Conservation (phyloP, 2,797 vertebrate genomes). For the Chrysocyon brachyurus region DNA sequence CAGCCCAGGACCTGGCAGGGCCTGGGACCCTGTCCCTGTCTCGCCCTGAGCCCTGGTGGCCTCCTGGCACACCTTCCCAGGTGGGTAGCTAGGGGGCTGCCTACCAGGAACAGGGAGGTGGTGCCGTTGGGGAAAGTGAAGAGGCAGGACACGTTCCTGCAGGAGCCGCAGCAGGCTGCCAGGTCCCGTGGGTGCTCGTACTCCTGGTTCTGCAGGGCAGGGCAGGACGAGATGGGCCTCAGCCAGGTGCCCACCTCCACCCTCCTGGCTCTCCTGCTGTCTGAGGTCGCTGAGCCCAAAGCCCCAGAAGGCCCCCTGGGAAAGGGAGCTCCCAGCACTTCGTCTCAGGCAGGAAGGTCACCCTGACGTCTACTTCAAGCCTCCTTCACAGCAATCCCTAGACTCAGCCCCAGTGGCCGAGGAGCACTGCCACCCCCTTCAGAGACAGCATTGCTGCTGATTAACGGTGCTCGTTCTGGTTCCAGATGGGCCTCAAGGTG, state of each 20-base stretch:
- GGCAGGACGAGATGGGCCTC: not conserved
- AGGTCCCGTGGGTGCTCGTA: conserved; percentile 95
- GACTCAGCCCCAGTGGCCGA: not conserved
- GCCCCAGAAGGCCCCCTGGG: not conserved
- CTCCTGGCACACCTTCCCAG: not conserved
- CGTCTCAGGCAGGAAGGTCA: not conserved
- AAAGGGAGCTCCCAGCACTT: not conserved
- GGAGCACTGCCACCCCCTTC: not conserved
- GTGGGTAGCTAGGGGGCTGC: not conserved
- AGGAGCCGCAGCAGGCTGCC: conserved; percentile 95
- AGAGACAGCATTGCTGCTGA: not conserved
- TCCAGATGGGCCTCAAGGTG: not conserved
- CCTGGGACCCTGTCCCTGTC: not conserved
- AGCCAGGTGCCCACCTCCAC: not conserved
- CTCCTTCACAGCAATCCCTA: not conserved
- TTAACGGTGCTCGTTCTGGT: not conserved
- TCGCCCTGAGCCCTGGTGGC: not conserved
- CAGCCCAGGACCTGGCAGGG: not conserved
- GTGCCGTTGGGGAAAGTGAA: conserved; percentile 94
- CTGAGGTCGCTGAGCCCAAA: not conserved
- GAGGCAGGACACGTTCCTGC: conserved; percentile 96
- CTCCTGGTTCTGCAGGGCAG: conserved; percentile 93
- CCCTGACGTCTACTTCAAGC: not conserved
- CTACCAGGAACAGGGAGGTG: conserved; percentile 92
- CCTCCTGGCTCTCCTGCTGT: not conserved